These are phyloP conservation scores for Drosophila watanabei DNA, from an alignment of 1,140 invertebrate genomes.

Conservation along the genomic window DNA sequence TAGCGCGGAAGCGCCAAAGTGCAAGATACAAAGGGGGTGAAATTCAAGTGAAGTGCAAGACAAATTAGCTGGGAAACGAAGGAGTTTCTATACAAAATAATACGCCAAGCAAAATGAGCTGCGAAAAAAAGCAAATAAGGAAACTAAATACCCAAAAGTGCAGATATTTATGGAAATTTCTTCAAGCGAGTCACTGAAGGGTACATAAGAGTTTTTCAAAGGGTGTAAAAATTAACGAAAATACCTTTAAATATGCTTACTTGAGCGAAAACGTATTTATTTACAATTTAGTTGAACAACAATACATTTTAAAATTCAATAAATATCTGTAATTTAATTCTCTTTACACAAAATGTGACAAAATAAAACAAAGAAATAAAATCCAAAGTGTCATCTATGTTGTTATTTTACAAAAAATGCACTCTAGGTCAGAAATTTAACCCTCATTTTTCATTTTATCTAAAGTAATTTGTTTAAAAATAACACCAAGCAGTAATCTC, in stretches of 20 bases:
- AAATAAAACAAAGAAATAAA: background rate
- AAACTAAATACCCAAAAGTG: conserved; percentile 32
- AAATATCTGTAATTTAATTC: no score
- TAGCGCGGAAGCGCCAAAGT: conserved; percentile 77
- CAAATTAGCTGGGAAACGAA: conserved; percentile 67
- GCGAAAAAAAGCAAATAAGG: conserved; percentile 24
- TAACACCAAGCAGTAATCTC: background rate
- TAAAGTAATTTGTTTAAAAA: conserved; percentile 4
- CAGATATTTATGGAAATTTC: conserved; percentile 30
- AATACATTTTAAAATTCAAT: background rate
- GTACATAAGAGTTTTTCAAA: background rate
- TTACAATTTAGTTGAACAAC: background rate
- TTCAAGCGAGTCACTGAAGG: background rate
- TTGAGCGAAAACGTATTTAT: background rate
- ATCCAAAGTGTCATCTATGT: no score
- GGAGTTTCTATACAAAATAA: conserved; percentile 2
- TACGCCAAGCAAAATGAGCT: conserved; percentile 18
- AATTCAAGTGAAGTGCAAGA: conserved; percentile 44
- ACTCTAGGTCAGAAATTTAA: background rate
- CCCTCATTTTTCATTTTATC: background rate
- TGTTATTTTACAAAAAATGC: background rate
- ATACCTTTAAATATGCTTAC: background rate
- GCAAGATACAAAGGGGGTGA: conserved; percentile 41
- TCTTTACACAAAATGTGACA: background rate
- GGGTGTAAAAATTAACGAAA: background rate